Evolutionary conservation across 1,140 invertebrate species (phyloP).

Genomic region (Bemisia tabaci): DNA sequence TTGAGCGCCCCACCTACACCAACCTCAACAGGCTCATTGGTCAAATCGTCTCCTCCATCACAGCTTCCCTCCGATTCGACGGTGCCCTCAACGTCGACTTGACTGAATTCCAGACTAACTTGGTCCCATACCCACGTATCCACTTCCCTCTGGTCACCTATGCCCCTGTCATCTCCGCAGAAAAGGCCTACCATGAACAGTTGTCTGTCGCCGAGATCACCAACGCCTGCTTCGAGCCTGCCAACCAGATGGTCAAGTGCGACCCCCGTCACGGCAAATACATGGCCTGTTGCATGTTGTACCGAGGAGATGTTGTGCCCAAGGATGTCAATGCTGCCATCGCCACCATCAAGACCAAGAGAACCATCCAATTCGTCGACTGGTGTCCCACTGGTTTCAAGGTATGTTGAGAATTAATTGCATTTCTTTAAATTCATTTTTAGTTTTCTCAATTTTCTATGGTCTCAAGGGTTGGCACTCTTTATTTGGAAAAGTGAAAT

Average conservation of each 20-base stretch:
- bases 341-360: slow-evolving; percentile 59
- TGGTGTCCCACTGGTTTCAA: slow-evolving; percentile 84
- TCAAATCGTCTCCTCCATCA: slow-evolving; percentile 47
- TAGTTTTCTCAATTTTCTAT: too few species aligned
- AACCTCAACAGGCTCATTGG: slow-evolving; percentile 47
- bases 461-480: too few species aligned
- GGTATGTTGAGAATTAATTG: slow-evolving; percentile 10
- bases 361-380: slow-evolving; percentile 46
- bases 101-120: slow-evolving; percentile 67
- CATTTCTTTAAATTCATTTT: too few species aligned
- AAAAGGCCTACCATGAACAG: slow-evolving; percentile 73
- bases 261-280: slow-evolving; percentile 62
- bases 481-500: too few species aligned
- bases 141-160: slow-evolving; percentile 46
- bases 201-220: slow-evolving; percentile 66
- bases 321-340: slow-evolving; percentile 74
- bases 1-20: slow-evolving; percentile 48
- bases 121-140: slow-evolving; percentile 43
- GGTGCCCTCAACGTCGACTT: slow-evolving; percentile 82
- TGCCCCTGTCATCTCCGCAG: slow-evolving; percentile 67
- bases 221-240: slow-evolving; percentile 36
- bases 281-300: slow-evolving; percentile 80
- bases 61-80: slow-evolving; percentile 58
- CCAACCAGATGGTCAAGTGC: slow-evolving; percentile 68
- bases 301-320: slow-evolving; percentile 57